Evolutionary conservation across 2,797 vertebrate genomes (phyloP).

Genomic region (Sebastes variabilis): DNA sequence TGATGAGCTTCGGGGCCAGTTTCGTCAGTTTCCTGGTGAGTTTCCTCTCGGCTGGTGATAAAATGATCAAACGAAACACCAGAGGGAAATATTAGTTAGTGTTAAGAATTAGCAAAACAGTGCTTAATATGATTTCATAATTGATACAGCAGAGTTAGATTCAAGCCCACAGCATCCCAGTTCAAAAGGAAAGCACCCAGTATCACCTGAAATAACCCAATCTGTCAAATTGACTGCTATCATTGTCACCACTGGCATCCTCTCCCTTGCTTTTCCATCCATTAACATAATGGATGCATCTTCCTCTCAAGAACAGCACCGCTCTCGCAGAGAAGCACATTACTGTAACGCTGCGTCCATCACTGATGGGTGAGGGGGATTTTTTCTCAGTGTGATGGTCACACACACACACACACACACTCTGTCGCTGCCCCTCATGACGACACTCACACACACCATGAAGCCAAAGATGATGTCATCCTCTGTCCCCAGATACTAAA

Average conservation of each 20-base stretch:
- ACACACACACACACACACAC: not conserved
- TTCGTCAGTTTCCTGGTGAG: conserved; percentile 99
- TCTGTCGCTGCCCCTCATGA: not conserved
- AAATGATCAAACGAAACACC: not conserved
- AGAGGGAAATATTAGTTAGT: not conserved
- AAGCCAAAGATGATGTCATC: conserved; percentile 62
- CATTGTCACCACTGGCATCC: conserved; percentile 43
- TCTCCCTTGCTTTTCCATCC: conserved; percentile 15
- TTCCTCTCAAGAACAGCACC: conserved; percentile 26
- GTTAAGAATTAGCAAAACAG: not conserved
- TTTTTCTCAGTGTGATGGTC: conserved; percentile 3
- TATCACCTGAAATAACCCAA: not conserved
- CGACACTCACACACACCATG: not conserved
- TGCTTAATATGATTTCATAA: not conserved
- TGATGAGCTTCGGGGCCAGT: conserved; percentile 98
- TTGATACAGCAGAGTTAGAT: not conserved
- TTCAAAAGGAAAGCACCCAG: not conserved
- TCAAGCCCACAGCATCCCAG: not conserved
- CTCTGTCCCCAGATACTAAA: conserved; percentile 34
- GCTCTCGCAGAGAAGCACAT: conserved; percentile 31
- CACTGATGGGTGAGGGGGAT: conserved; percentile 20
- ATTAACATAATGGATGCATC: conserved; percentile 70
- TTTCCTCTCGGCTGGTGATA: conserved; percentile 31
- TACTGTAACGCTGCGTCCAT: conserved; percentile 24
- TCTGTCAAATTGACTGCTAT: conserved; percentile 22